Conservation (phyloP, 2,113 vertebrate species). For the Anthoscopus minutus region DNA sequence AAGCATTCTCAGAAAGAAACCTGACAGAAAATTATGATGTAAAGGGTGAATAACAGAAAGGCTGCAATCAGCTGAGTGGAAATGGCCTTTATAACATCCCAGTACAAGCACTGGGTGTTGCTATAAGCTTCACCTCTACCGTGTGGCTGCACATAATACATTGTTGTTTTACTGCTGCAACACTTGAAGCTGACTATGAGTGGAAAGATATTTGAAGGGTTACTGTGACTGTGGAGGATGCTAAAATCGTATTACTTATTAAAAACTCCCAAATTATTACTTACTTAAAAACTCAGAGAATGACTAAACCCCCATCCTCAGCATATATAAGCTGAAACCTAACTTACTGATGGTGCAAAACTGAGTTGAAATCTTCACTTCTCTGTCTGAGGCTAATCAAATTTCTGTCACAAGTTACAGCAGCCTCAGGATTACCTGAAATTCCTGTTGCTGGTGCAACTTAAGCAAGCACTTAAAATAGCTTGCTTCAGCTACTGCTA, state of each 20-base stretch:
- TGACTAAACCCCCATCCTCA: neutral
- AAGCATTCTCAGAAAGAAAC: neutral
- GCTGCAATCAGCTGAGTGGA: neutral
- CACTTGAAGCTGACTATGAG: neutral
- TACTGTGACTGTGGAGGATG: neutral
- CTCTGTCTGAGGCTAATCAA: neutral
- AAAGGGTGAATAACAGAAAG: neutral
- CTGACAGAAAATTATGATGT: neutral
- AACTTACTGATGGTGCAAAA: neutral
- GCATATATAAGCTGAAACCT: neutral
- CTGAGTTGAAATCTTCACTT: neutral
- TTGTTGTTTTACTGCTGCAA: neutral
- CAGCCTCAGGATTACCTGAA: neutral
- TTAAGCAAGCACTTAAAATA: neutral
- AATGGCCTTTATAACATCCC: neutral
- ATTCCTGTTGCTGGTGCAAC: neutral
- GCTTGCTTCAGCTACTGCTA: neutral
- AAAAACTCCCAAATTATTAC: neutral
- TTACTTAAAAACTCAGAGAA: neutral
- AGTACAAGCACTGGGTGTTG: neutral
- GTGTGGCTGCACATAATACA: neutral
- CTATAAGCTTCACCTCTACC: neutral
- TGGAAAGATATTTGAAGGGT: neutral
- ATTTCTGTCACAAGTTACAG: neutral
- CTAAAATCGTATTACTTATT: neutral